Evolutionary conservation across 2,113 vertebrate genomes (phyloP).

Genomic region (Sinocyclocheilus rhinocerous): DNA sequence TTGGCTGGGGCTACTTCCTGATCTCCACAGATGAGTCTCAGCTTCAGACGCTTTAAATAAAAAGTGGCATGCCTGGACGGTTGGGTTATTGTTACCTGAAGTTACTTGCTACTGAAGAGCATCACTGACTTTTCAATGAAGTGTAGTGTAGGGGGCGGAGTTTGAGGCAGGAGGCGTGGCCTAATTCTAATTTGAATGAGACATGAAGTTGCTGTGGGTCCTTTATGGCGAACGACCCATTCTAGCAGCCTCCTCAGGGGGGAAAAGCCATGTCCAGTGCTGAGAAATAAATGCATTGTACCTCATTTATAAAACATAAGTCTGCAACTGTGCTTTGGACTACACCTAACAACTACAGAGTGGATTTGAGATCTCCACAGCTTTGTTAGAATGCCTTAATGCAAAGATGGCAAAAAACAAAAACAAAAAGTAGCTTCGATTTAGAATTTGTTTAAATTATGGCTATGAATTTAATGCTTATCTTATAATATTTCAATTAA

Average conservation of each 20-base stretch:
- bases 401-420: neutral
- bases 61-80: neutral
- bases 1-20: constrained; percentile 10
- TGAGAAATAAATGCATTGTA: neutral
- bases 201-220: neutral
- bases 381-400: neutral
- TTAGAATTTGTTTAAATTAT: neutral
- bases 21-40: neutral
- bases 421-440: neutral
- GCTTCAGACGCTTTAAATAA: neutral
- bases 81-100: neutral
- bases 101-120: neutral
- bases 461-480: too few relatives aligned
- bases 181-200: neutral
- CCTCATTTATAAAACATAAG: constrained; percentile 19
- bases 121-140: neutral
- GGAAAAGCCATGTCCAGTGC: neutral
- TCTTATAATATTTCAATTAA: too few relatives aligned
- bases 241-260: neutral
- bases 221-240: neutral
- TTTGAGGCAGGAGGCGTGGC: neutral
- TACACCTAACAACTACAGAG: neutral
- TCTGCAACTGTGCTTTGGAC: neutral
- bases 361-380: neutral
- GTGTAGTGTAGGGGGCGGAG: neutral